Evolutionary conservation across 2,888 invertebrate genomes (phyloP).

Genomic region (Leptarthrus brevirostris): DNA sequence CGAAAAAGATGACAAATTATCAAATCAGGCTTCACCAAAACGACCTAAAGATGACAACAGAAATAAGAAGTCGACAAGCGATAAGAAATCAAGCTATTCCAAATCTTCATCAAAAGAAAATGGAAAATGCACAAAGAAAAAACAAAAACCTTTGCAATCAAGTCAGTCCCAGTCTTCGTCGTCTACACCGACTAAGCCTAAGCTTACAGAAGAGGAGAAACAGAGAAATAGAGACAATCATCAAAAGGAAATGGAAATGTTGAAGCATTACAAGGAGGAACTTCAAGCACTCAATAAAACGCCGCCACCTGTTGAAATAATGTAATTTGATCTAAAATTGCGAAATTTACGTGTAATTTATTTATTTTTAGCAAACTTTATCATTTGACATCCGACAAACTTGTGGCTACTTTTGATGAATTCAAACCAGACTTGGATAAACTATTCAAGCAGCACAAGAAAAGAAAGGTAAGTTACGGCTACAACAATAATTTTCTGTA

Average conservation of each 20-base stretch:
- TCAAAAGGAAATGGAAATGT: conserved; percentile 17
- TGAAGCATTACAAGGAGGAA: background rate
- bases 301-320: conserved; percentile 35
- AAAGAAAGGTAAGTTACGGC: conserved; percentile 31
- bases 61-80: background rate
- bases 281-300: conserved; percentile 12
- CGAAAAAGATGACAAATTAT: background rate
- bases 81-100: background rate
- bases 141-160: background rate
- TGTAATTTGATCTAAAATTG: no score
- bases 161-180: background rate
- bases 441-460: conserved; percentile 26
- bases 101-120: background rate
- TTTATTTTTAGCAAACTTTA: conserved; percentile 39
- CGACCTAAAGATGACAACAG: background rate
- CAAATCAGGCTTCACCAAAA: background rate
- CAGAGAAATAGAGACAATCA: background rate
- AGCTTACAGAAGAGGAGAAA: conserved; percentile 22
- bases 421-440: conserved; percentile 40
- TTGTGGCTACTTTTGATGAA: conserved; percentile 41
- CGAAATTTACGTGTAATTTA: no score
- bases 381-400: conserved; percentile 18
- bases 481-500: no score
- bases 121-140: background rate
- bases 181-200: background rate